Base-by-base conservation (phyloP, 1,140 invertebrate species). In the Tetranychus urticae region DNA sequence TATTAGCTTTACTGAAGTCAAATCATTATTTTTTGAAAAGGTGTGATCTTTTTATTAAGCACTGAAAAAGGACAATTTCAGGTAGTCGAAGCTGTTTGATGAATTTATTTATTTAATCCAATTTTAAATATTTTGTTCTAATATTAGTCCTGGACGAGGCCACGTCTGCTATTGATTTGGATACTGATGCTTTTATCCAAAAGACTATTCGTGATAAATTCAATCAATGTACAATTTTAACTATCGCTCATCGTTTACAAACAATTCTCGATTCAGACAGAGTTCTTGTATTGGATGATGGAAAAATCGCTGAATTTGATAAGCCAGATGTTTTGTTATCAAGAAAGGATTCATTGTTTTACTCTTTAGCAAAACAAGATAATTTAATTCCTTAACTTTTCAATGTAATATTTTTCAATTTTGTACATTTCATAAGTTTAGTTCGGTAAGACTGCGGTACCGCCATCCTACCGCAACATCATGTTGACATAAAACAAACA, bases 341-440 rank as follows among this genome's bases (percentile, higher is more conserved):
- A 63, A 80, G 88, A 69, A 79, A 80, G 63, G 77, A 79, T 60
- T 84, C 84, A 48, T 77, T 88, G 65, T 97, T 96, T 75, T 86
- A 89, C 72, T 77, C 81, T 66, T 89, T 97, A 87, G 89, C 88
- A 45, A 87, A 86, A 72, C 86, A 93, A 75, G 88, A 90, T 60
- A 85, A 86, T 31, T 34, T 63, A 23, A 23, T 23, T 23, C 23
- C 23, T 23, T 23, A 23, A 23, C 23, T 0, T 23, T 23, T 23
- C 23, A 23, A 23, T 23, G 23, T 23, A 23, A 23, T 23, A 23
- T 23, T 23, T 23, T 23, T 23, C 23, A 23, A 23, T 23, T 23
- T 23, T 23, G 23, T 23, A 23, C 23, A 23, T 23, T 23, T 0
- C 23, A 23, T 23, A 23, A 23, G 23, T 23, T 23, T 23, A 23